A percentile compares a stretch with the other conserved stretches of the same genome.
phyloP scores from a whole-genome alignment of 2,797 vertebrate species.

The Babyrousa celebensis region DNA sequence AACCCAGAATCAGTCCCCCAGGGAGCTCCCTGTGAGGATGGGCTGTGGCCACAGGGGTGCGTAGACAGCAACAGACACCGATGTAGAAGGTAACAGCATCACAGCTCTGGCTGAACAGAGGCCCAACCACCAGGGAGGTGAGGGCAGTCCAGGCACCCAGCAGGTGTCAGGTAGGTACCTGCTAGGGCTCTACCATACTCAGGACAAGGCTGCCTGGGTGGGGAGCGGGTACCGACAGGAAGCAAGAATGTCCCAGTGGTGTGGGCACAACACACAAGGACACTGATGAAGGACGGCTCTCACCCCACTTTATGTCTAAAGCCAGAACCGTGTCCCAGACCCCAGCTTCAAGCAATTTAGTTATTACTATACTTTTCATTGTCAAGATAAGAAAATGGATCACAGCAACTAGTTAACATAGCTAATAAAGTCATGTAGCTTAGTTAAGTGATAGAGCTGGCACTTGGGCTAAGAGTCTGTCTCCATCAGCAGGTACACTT shows the following conservation, averaged over 20 bases:
- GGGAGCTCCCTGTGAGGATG: neutral
- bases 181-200: neutral
- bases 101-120: neutral
- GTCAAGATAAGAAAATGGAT: neutral
- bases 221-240: neutral
- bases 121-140: no score
- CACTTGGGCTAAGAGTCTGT: neutral
- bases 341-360: neutral
- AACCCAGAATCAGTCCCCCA: neutral
- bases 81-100: neutral
- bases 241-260: neutral
- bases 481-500: neutral
- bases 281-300: no score
- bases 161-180: neutral
- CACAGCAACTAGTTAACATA: neutral
- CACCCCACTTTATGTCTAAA: neutral
- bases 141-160: neutral
- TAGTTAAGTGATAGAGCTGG: neutral
- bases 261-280: neutral
- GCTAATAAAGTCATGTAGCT: neutral
- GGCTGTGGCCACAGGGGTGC: neutral
- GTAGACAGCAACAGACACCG: neutral
- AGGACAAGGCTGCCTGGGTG: neutral
- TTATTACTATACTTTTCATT: neutral
- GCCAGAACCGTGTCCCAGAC: neutral